Evolutionary conservation across 2,797 vertebrate genomes (phyloP).

Genomic region (Myoxocephalus aenaeus): DNA sequence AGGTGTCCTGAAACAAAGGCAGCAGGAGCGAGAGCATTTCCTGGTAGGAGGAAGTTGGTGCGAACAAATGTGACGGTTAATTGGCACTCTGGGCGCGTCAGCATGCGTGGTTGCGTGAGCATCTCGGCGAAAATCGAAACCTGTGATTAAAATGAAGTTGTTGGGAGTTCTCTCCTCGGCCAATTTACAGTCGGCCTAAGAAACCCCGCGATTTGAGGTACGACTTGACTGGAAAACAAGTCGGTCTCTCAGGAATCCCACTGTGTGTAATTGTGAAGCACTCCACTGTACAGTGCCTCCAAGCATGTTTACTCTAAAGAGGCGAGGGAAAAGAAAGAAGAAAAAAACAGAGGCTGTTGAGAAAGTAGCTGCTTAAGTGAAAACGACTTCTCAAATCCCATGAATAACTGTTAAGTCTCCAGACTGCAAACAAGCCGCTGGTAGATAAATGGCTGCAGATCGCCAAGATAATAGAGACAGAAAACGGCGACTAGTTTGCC

Average conservation of each 20-base stretch:
- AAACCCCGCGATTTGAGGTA: conserved; percentile 10
- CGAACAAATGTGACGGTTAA: background rate
- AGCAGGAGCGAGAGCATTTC: background rate
- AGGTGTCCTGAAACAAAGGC: conserved; percentile 1
- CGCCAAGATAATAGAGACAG: conserved; percentile 58
- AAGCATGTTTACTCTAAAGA: conserved; percentile 68
- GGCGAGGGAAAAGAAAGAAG: background rate
- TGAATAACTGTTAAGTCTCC: conserved; percentile 68
- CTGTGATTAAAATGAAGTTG: conserved; percentile 25
- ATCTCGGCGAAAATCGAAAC: conserved; percentile 1
- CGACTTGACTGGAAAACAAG: conserved; percentile 55
- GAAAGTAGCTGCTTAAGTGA: conserved; percentile 70
- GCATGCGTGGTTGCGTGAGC: background rate
- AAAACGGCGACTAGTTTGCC: conserved; percentile 46
- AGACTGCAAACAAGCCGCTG: conserved; percentile 56
- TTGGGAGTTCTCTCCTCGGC: conserved; percentile 5
- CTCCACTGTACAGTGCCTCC: conserved; percentile 56
- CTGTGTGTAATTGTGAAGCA: conserved; percentile 57
- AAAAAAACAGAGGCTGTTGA: conserved; percentile 38
- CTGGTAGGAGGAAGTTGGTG: background rate
- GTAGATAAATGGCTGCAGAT: conserved; percentile 66
- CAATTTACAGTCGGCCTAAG: conserved; percentile 17
- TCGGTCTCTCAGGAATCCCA: conserved; percentile 37
- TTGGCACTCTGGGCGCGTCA: background rate
- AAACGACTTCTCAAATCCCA: conserved; percentile 67